phyloP scores from a whole-genome alignment of 2,888 invertebrate genomes.

The Polyommatus icarus region DNA sequence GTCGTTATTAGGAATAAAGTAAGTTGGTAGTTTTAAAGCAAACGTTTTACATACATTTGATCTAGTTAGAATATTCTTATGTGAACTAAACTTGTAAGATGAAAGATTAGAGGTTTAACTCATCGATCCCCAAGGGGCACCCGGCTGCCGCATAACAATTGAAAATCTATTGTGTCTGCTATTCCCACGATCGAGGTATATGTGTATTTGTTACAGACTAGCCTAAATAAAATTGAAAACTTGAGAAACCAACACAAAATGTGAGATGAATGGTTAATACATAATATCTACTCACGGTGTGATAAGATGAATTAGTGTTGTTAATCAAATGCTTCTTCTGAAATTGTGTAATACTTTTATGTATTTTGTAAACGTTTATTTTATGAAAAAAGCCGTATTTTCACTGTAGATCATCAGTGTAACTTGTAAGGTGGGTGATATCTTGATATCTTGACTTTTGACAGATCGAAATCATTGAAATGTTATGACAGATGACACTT shows the following conservation, averaged over 20 bases:
- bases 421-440: conserved; percentile 12
- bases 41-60: background rate
- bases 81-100: background rate
- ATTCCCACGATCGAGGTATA: no score
- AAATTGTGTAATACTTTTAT: conserved; percentile 22
- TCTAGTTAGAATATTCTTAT: background rate
- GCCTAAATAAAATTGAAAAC: background rate
- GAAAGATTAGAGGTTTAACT: background rate
- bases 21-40: background rate
- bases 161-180: no score
- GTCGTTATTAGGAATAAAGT: background rate
- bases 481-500: conserved; percentile 24
- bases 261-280: conserved; percentile 15
- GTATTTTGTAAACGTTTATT: conserved; percentile 21
- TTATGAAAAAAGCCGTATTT: conserved; percentile 17
- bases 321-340: background rate
- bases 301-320: conserved; percentile 23
- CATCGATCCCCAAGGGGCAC: no score
- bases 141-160: no score
- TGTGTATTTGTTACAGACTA: background rate
- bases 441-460: conserved; percentile 10
- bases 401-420: conserved; percentile 22
- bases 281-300: conserved; percentile 28
- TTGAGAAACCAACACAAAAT: conserved; percentile 18
- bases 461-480: conserved; percentile 18